Percentiles rank a stretch among this genome's conserved stretches.
phyloP scores from a whole-genome alignment of 2,888 invertebrate genomes.

The Phyllotreta cruciferae region DNA sequence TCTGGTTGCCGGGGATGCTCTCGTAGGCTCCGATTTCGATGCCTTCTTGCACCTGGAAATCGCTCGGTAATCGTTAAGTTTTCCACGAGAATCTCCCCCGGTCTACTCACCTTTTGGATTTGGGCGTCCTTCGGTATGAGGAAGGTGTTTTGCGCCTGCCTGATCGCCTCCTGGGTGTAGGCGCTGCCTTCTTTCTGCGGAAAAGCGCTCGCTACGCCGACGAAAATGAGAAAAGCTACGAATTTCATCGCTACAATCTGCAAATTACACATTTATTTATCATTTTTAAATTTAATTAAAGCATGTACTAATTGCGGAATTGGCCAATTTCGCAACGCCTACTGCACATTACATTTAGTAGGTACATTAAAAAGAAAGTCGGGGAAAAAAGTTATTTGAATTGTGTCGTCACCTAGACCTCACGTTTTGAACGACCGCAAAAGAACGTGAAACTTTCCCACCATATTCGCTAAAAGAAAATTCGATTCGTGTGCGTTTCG shows the following conservation, averaged over 20 bases:
- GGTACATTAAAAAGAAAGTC: background rate
- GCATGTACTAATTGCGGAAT: too few relatives aligned
- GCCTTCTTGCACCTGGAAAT: constrained; percentile 74
- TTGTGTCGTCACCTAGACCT: background rate
- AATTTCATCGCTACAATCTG: constrained; percentile 6
- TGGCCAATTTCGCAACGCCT: background rate
- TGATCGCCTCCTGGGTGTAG: constrained; percentile 85
- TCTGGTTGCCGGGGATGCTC: constrained; percentile 84
- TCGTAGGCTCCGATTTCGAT: constrained; percentile 87
- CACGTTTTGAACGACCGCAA: background rate
- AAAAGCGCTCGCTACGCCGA: constrained; percentile 64
- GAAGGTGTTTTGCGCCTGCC: constrained; percentile 84
- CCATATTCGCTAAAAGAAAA: constrained; percentile 4
- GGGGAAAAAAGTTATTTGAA: background rate
- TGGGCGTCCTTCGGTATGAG: constrained; percentile 86
- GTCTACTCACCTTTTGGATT: constrained; percentile 78
- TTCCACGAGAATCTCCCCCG: too few relatives aligned
- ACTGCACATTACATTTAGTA: background rate
- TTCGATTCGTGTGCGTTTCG: background rate
- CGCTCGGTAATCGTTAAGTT: too few relatives aligned
- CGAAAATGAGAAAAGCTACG: constrained; percentile 59
- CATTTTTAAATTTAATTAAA: background rate
- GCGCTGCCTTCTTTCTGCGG: constrained; percentile 82
- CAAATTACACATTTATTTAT: background rate
- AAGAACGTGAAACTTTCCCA: background rate